Evolutionary conservation across 2,113 vertebrate genomes (phyloP).

Genomic region (Hemichromis elongatus): DNA sequence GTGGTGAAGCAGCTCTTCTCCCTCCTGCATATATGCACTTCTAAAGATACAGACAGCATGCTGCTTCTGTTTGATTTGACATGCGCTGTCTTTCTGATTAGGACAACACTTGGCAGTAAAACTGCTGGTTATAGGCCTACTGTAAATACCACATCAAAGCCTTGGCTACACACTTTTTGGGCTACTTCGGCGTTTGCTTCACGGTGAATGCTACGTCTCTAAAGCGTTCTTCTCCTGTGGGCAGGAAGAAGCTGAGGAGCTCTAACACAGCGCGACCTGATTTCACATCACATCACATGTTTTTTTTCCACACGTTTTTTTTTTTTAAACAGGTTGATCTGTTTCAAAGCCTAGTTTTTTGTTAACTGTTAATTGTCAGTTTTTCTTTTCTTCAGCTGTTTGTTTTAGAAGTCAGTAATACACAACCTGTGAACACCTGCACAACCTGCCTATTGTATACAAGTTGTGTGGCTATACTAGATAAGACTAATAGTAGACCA

Average conservation of each 20-base stretch:
- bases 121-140: slow-evolving; percentile 58
- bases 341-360: background rate
- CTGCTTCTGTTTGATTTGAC: slow-evolving; percentile 67
- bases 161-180: slow-evolving; percentile 32
- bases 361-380: background rate
- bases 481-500: slow-evolving; percentile 34
- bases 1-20: slow-evolving; percentile 24
- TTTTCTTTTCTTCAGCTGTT: background rate
- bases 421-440: background rate
- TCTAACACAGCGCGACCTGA: background rate
- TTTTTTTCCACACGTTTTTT: background rate
- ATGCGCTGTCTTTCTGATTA: slow-evolving; percentile 68
- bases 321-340: background rate
- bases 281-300: background rate
- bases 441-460: background rate
- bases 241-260: background rate
- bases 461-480: background rate
- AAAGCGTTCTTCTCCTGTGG: background rate
- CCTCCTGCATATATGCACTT: slow-evolving; percentile 49
- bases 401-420: background rate
- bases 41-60: slow-evolving; percentile 62
- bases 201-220: background rate
- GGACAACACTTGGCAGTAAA: slow-evolving; percentile 61
- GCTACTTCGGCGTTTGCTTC: slow-evolving; percentile 13
- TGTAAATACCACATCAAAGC: slow-evolving; percentile 70